A percentile compares a stretch with the other conserved stretches of the same genome.
Conservation (phyloP, 2,113 vertebrate genomes). For the Leucosticte australis region DNA sequence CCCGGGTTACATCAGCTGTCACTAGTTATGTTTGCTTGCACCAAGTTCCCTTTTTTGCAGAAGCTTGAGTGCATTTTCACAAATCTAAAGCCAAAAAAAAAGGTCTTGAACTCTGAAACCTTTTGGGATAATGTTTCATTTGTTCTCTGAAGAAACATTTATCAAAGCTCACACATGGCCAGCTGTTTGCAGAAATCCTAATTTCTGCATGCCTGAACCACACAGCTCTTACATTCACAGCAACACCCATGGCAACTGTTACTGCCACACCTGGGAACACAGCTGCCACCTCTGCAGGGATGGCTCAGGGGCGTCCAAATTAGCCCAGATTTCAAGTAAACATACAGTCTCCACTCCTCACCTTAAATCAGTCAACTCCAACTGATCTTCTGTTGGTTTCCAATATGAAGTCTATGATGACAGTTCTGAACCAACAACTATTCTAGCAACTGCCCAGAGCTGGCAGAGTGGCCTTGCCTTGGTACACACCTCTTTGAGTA, state of each 20-base stretch:
- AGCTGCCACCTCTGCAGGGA: not conserved
- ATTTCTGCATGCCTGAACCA: conserved; percentile 35
- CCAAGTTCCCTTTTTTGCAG: not conserved
- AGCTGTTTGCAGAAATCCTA: not conserved
- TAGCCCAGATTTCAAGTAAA: not conserved
- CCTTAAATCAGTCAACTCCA: not conserved
- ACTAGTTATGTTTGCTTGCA: not conserved
- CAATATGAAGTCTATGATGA: not conserved
- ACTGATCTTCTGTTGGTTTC: not conserved
- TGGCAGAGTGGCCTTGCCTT: not conserved
- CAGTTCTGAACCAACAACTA: not conserved
- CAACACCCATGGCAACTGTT: conserved; percentile 14
- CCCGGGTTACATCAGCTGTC: not conserved
- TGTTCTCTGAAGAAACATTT: not conserved
- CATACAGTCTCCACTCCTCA: not conserved
- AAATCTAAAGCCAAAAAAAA: not conserved
- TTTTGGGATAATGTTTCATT: not conserved
- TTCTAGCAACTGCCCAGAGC: not conserved
- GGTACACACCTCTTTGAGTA: not conserved
- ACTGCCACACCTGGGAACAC: not conserved
- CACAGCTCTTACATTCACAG: not conserved
- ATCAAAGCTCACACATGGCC: not conserved
- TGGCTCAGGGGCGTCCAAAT: not conserved
- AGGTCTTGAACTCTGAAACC: not conserved
- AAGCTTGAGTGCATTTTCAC: not conserved